These are phyloP conservation scores for Daphoenositta chrysoptera DNA, from an alignment of 2,113 vertebrate genomes.

Conservation along the genomic window DNA sequence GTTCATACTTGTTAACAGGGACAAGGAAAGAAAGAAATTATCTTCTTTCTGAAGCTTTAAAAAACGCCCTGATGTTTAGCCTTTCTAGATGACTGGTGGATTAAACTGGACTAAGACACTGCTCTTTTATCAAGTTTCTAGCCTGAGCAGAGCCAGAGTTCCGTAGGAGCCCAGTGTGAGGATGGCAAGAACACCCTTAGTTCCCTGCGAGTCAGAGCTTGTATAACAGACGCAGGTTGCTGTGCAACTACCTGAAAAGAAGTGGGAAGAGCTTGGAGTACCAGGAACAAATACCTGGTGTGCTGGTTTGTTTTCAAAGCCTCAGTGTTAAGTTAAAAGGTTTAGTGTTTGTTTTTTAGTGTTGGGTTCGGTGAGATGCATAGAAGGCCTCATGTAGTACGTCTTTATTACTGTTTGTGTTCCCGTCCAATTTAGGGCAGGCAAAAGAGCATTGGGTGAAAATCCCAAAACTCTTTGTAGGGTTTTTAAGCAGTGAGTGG, in stretches of 20 bases:
- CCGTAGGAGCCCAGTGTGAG: not conserved
- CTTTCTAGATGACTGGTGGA: not conserved
- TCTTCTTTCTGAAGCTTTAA: not conserved
- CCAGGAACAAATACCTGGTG: not conserved
- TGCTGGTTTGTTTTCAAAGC: not conserved
- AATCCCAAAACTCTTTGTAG: not conserved
- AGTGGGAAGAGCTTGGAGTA: not conserved
- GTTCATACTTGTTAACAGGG: not conserved
- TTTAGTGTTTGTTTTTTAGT: not conserved
- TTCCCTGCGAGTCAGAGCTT: not conserved
- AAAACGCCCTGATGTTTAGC: not conserved
- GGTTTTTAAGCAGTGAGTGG: not conserved
- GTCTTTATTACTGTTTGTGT: not conserved
- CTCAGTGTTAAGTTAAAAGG: not conserved
- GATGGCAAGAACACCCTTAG: not conserved
- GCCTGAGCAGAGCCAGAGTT: not conserved
- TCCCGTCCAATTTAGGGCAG: not conserved
- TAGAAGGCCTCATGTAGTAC: not conserved
- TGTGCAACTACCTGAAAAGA: slow-evolving; percentile 14
- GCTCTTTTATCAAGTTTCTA: not conserved
- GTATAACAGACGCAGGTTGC: not conserved
- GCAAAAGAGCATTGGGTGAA: not conserved
- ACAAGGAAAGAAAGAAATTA: not conserved
- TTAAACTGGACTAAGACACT: not conserved
- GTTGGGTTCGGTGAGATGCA: not conserved